These are phyloP conservation scores for Mycteria americana DNA, from an alignment of 2,797 vertebrate genomes.

Conservation along the genomic window DNA sequence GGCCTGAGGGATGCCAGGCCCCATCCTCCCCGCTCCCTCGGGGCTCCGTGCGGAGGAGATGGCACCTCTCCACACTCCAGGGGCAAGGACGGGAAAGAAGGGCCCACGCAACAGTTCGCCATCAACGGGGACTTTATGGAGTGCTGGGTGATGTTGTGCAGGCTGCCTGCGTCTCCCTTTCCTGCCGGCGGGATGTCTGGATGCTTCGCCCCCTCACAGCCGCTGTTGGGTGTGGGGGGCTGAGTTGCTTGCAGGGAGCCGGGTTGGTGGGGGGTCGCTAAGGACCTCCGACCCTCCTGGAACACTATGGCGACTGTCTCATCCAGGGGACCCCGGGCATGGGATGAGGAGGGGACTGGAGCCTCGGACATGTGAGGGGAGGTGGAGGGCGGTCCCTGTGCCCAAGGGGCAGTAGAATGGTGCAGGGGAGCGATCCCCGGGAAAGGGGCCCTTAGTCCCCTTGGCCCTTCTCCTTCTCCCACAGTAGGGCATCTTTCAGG, in stretches of 20 bases:
- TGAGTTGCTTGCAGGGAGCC: neutral
- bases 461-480: neutral
- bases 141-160: neutral
- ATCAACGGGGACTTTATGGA: neutral
- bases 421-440: neutral
- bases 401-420: neutral
- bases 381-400: neutral
- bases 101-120: neutral
- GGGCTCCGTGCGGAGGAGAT: neutral
- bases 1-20: fast-evolving
- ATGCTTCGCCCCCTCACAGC: neutral
- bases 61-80: neutral
- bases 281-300: neutral
- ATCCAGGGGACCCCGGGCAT: neutral
- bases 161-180: neutral
- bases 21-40: fast-evolving
- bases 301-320: neutral
- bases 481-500: neutral
- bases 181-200: fast-evolving
- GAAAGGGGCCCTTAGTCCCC: neutral
- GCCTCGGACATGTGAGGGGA: fast-evolving
- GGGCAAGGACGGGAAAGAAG: neutral
- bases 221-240: fast-evolving
- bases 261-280: fast-evolving
- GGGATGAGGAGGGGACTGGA: neutral